Evolutionary conservation across 2,113 vertebrate species (phyloP), one percentile per base, ranked within the genome.

Genomic region (Nettapus auritus): DNA sequence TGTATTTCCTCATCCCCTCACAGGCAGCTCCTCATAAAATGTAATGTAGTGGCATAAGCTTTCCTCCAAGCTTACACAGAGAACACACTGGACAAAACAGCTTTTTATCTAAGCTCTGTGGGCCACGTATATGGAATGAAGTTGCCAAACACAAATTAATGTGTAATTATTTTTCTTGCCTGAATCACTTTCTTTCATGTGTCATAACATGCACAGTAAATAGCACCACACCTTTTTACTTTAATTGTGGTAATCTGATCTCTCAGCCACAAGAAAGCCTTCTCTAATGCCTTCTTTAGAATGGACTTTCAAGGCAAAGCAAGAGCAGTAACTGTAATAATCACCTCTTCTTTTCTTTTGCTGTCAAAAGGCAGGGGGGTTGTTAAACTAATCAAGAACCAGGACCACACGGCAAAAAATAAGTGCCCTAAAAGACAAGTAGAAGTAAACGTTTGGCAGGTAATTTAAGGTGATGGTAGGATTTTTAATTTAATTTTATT

Each of bases 171-270:
- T 98, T 98, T 98, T 98, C 96, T 97, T 96, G 97, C 96, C 97
- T 98, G 98, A 98, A 98, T 98, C 98, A 98, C 98, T 98, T 98
- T 98, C 97, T 98, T 98, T 98, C 97, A 98, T 98, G 97, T 98
- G 98, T 98, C 97, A 97, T 98, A 97, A 98, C 98, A 95, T 90
- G 98, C 97, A 97, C 94, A 94, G 97, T 98, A 97, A 98, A 98
- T 92, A 97, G 96, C 97, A 94, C 98, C 98, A 98, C 98, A 98
- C 98, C 98, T 99, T 98, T 96, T 97, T 87, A 87, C 96, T 97
- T 97, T 98, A 97, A 98, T 98, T 98, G 97, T 98, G 97, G 97
- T 98, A 97, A 97, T 98, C 98, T 96, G 97, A 98, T 96, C 97
- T 95, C 92, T 86, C 91, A 97, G 97, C 98, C 97, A 97, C 98